These are phyloP conservation scores for Neostethus bicornis DNA, from an alignment of 2,797 vertebrate genomes.

Conservation along the genomic window DNA sequence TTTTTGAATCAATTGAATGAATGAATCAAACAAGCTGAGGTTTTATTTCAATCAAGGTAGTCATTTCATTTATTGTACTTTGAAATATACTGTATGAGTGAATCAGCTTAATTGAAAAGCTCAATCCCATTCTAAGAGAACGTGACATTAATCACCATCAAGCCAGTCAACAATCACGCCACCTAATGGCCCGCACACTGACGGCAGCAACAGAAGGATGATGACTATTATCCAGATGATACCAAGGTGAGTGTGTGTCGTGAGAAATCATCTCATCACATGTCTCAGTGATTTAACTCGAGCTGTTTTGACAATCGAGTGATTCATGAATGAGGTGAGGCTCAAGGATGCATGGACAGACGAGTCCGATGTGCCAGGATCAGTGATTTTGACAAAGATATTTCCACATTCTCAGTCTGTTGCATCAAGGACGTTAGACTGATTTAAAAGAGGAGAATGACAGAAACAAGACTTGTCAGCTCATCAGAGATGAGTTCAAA, in stretches of 20 bases:
- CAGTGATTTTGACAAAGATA: conserved; percentile 24
- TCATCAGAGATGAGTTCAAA: conserved; percentile 2
- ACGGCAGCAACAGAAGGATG: conserved; percentile 43
- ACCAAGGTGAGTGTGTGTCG: conserved; percentile 18
- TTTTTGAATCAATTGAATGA: conserved; percentile 15
- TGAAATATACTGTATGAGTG: conserved; percentile 6
- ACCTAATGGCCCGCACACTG: conserved; percentile 30
- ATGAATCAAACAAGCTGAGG: not conserved
- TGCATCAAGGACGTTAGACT: conserved; percentile 22
- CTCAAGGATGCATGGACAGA: conserved; percentile 35
- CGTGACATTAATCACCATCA: conserved; percentile 35
- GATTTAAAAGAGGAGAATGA: conserved; percentile 4
- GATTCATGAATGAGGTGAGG: conserved; percentile 28
- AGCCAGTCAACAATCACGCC: conserved; percentile 36
- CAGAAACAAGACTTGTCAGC: not conserved
- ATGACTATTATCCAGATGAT: conserved; percentile 38
- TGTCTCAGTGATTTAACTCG: conserved; percentile 39
- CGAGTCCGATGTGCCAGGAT: conserved; percentile 22
- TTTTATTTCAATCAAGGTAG: conserved; percentile 2
- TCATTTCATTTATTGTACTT: conserved; percentile 15
- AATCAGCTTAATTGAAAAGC: conserved; percentile 19
- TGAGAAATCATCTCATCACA: conserved; percentile 44
- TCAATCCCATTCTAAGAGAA: conserved; percentile 7
- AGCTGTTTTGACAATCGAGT: conserved; percentile 30
- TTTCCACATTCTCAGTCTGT: conserved; percentile 11